Conservation (phyloP, 2,113 vertebrate species). For the Talpa occidentalis region DNA sequence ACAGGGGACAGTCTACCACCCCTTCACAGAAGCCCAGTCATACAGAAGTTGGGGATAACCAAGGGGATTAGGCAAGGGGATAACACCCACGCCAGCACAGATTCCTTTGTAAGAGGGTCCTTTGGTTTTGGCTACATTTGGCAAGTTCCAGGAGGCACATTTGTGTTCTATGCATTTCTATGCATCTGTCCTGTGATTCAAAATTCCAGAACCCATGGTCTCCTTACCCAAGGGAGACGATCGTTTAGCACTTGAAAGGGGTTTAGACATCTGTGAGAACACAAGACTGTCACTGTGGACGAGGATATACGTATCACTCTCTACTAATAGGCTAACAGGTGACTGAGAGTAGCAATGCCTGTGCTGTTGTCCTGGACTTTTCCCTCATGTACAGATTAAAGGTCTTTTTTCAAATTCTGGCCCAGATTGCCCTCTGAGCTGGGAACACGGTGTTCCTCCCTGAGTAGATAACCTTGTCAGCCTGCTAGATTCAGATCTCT, state of each 20-base stretch:
- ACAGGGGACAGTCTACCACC: background rate
- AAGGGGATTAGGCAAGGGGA: background rate
- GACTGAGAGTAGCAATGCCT: background rate
- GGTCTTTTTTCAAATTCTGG: background rate
- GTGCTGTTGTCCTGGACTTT: background rate
- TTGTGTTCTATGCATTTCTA: background rate
- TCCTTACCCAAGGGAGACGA: background rate
- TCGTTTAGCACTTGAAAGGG: background rate
- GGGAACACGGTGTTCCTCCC: background rate
- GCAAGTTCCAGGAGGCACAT: background rate
- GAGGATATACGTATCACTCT: background rate
- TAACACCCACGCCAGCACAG: background rate
- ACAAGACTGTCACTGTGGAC: background rate
- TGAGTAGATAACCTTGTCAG: background rate
- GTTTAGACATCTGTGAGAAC: background rate
- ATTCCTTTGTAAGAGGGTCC: background rate
- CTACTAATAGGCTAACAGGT: background rate
- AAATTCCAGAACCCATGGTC: conserved; percentile 9
- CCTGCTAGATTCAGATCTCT: background rate
- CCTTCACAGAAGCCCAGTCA: background rate
- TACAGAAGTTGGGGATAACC: background rate
- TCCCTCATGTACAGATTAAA: background rate
- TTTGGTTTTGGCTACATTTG: background rate
- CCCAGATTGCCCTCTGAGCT: background rate
- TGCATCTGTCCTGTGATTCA: background rate